Evolutionary conservation across 1,140 invertebrate genomes (phyloP), one percentile per base, ranked within the genome.

Genomic region (Helicoverpa zea): DNA sequence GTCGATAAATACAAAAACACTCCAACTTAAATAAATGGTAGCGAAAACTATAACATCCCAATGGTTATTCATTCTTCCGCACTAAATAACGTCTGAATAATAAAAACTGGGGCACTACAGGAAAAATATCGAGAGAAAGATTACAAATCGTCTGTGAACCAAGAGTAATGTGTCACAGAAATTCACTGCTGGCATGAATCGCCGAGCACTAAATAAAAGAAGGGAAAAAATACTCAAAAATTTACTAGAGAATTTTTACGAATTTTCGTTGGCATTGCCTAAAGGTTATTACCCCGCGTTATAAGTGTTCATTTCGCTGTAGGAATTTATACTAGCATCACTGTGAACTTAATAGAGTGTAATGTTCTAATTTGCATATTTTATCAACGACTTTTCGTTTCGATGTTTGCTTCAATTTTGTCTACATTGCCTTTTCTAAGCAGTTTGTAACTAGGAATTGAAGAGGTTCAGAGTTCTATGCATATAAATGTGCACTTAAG

Each of bases 351-450:
- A 79, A 79, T 79, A 72, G 77, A 72, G 77, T 79, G 77, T 79
- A 79, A 79, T 79, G 77, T 72, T 72, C 66, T 79, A 72, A 79
- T 79, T 79, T 79, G 77, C 66, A 79, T 79, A 79, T 77, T 77
- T 52, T 49, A 64, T 76, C 74, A 61, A 76, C 63, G 74, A 29
- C 43, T 52, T 64, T 76, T 14, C 56, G 59, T 9, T n/a, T 54
- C 30, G 72, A 43, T 54, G 35, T 75, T 75, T 47, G 47, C 72
- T 16, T 58, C 35, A 61, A 16, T 75, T 75, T 75, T 35, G 35
- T 35, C 35, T 35, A 35, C 35, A 35, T 35, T 35, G 35, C 35
- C 23, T 11, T 59, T 23, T 23, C 18, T 29, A 29, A 59, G 56
- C 56, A 29, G 18, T 29, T 29, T 59, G 18, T 23, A 59, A 59